A percentile compares a stretch with the other conserved stretches of the same genome.
Conservation (phyloP, 2,888 invertebrate genomes). For the Elaeidobius kamerunicus region DNA sequence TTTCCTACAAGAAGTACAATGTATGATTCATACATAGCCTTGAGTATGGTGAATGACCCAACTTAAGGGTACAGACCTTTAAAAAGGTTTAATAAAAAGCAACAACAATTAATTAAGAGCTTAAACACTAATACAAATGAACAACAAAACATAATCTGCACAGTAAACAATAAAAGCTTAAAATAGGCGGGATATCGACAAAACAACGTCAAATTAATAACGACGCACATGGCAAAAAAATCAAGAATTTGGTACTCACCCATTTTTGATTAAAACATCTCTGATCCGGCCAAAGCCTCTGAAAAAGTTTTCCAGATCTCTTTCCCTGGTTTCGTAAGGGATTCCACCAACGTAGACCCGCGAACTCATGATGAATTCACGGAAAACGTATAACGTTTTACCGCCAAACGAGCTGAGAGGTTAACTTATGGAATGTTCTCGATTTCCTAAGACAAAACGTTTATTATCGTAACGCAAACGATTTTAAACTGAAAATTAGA, state of each 20-base stretch:
- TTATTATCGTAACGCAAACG: not conserved
- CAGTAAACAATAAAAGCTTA: not conserved
- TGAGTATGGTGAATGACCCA: not conserved
- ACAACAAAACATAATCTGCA: not conserved
- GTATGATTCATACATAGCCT: no score
- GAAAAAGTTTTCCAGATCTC: slow-evolving; percentile 72
- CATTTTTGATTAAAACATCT: slow-evolving; percentile 71
- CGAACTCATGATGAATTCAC: slow-evolving; percentile 46
- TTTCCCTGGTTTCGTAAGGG: slow-evolving; percentile 65
- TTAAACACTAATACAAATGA: not conserved
- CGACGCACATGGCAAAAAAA: slow-evolving; percentile 2
- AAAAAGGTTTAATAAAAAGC: not conserved
- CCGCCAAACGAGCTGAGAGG: slow-evolving; percentile 23
- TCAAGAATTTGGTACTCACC: slow-evolving; percentile 39
- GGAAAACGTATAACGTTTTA: slow-evolving; percentile 9
- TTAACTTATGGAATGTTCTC: slow-evolving; percentile 15
- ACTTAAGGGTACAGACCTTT: not conserved
- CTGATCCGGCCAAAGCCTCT: slow-evolving; percentile 67
- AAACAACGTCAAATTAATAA: slow-evolving; percentile 2
- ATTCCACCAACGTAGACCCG: slow-evolving; percentile 70
- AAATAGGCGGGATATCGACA: not conserved
- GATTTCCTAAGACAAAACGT: not conserved
- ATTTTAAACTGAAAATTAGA: slow-evolving; percentile 2
- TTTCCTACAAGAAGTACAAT: no score
- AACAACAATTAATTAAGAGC: not conserved